Percentiles rank a stretch among this genome's conserved stretches.
Conservation (phyloP, 2,797 vertebrate genomes). For the Acanthiza pusilla region DNA sequence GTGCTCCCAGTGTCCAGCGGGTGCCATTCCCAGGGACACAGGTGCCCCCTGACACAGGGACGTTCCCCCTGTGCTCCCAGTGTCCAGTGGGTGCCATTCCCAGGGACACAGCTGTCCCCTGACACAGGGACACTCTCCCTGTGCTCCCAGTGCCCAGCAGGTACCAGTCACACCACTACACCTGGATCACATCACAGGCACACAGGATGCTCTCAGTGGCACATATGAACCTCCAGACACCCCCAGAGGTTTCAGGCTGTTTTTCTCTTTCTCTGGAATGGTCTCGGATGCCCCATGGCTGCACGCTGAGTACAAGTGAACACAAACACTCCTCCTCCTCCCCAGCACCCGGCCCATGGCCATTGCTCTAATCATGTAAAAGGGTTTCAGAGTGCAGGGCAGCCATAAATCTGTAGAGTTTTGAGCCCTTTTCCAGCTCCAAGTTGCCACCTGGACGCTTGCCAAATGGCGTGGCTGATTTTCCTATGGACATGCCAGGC, state of each 20-base stretch:
- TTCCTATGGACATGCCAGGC: accelerated
- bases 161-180: accelerated
- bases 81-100: too few species aligned
- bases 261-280: background rate
- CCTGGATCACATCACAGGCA: accelerated
- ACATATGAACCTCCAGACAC: accelerated
- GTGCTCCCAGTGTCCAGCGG: background rate
- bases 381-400: background rate
- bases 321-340: background rate
- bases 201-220: accelerated
- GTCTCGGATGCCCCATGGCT: accelerated
- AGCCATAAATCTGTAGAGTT: background rate
- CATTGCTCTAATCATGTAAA: background rate
- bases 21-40: too few species aligned
- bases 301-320: background rate
- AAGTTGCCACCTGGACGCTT: background rate
- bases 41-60: too few species aligned
- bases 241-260: accelerated
- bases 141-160: accelerated
- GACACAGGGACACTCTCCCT: background rate
- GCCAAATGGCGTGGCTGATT: background rate
- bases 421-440: background rate
- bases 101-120: too few species aligned
- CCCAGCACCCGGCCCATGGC: accelerated
- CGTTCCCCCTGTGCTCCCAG: too few species aligned